Conservation (phyloP, 2,113 vertebrate species). For the Parus major region DNA sequence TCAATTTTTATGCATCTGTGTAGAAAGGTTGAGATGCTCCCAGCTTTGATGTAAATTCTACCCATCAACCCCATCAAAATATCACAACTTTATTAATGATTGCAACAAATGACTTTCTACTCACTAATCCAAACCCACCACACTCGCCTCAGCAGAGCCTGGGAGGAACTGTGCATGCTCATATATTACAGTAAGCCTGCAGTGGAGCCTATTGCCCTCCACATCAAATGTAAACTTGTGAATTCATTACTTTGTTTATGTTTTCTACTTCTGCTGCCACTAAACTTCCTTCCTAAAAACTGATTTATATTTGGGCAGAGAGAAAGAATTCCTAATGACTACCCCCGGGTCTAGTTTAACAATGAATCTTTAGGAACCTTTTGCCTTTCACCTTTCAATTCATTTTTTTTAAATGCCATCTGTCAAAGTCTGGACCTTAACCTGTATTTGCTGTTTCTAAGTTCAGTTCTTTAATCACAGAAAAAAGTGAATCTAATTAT, state of each 20-base stretch:
- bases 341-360: background rate
- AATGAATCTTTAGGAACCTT: background rate
- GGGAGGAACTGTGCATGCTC: background rate
- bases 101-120: background rate
- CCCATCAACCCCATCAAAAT: background rate
- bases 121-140: background rate
- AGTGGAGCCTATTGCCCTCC: background rate
- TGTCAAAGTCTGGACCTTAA: background rate
- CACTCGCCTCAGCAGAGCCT: background rate
- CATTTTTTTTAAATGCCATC: background rate
- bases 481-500: background rate
- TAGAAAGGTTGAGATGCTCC: constrained; percentile 16
- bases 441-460: background rate
- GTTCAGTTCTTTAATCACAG: background rate
- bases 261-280: background rate
- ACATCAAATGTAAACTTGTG: background rate
- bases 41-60: background rate
- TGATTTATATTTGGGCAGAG: background rate
- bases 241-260: background rate
- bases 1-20: background rate
- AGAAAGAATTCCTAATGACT: background rate
- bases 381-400: background rate
- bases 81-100: background rate
- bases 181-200: background rate
- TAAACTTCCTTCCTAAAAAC: background rate